Evolutionary conservation across 1,140 invertebrate genomes (phyloP), one percentile per base, ranked within the genome.

Genomic region (Dreissena polymorpha): DNA sequence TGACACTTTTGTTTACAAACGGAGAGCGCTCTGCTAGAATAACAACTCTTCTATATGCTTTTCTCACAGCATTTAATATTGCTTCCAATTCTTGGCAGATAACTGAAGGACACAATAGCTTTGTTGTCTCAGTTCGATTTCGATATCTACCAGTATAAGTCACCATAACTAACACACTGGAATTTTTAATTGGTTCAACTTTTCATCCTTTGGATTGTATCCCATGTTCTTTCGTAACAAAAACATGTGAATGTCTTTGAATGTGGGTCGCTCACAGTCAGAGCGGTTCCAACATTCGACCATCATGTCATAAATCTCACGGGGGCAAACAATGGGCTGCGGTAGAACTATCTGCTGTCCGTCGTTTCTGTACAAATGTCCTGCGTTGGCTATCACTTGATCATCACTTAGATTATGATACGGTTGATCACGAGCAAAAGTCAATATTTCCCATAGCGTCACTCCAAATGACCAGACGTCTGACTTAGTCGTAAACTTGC

Each of bases 401-500:
- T 96, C 95, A 93, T 97, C 96, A 57, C 94, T 95, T 86, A 96
- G 93, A 86, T 96, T 95, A 87, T 96, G 95, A 91, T 95, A 97
- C n/a, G 96, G 96, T 87, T 96, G 96, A 84, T 97, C 95, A 64
- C 96, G 93, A 10, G 96, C 96, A 91, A 97, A 96, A 16, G 96
- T 97, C 85, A 98, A 93, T 69, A 98, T 96, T 93, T 98, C 97
- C 97, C 97, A 98, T 49, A 97, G 94, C 55, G 96, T 96, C 6
- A 97, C 96, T n/a, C 96, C 97, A 91, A 97, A 97, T 50, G 96
- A 95, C 97, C 97, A 97, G 12, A 97, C 96, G 92, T 97, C 96
- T 87, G 96, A 97, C 89, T 97, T 97, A 23, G 95, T 95, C 6
- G 96, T 96, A 90, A 96, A 97, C 91, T 97, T 97, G 50, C 95